A percentile compares a stretch with the other conserved stretches of the same genome.
Evolutionary conservation across 64 coral and sea anemone species (phyloP).

Genomic region (Stichodactyla helianthus): DNA sequence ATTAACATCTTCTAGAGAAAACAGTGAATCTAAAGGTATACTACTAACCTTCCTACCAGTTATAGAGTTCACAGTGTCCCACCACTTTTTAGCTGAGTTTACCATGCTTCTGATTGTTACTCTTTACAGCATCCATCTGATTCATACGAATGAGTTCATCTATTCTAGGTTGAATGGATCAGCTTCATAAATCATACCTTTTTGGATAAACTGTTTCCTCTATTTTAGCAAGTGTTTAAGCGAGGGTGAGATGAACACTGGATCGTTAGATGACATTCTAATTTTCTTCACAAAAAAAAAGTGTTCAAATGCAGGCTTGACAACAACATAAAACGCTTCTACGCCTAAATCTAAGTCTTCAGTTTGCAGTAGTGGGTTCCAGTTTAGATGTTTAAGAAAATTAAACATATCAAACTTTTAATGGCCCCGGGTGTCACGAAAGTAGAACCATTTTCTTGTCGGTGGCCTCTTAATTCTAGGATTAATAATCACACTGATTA

Average conservation of each 20-base stretch:
- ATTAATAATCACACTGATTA: neutral
- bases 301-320: too few relatives aligned
- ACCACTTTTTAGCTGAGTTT: slow-evolving; percentile 34
- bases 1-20: too few relatives aligned
- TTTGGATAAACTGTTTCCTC: neutral
- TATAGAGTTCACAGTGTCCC: slow-evolving; percentile 44
- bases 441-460: too few relatives aligned
- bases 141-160: slow-evolving; percentile 41
- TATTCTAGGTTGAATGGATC: slow-evolving; percentile 40
- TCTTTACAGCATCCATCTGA: slow-evolving; percentile 38
- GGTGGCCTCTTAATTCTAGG: neutral
- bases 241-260: neutral
- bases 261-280: neutral
- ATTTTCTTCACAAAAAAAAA: neutral
- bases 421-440: too few relatives aligned
- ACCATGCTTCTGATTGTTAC: slow-evolving; percentile 37
- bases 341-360: too few relatives aligned
- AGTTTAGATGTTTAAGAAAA: too few relatives aligned
- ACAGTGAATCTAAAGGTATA: too few relatives aligned
- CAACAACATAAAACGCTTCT: too few relatives aligned
- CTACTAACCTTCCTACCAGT: slow-evolving; percentile 29
- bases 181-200: slow-evolving; percentile 34
- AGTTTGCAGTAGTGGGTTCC: too few relatives aligned
- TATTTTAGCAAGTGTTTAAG: neutral
- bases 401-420: neutral